phyloP scores from a whole-genome alignment of 2,113 vertebrate genomes.

The Gila orcuttii region DNA sequence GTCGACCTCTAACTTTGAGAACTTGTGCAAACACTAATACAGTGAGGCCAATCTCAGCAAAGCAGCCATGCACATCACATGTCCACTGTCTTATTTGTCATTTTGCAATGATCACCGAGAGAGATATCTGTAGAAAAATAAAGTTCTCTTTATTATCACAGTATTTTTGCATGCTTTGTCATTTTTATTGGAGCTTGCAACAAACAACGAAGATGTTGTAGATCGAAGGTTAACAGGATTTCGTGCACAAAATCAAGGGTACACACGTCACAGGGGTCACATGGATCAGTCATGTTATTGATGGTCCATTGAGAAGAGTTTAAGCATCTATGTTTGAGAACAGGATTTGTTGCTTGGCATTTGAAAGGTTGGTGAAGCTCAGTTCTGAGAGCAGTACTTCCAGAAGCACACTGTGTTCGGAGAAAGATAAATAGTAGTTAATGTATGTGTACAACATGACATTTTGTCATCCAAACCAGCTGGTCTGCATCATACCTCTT shows the following conservation, averaged over 20 bases:
- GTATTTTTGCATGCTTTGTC: conserved; percentile 48
- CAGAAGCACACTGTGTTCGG: conserved; percentile 77
- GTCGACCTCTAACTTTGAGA: conserved; percentile 21
- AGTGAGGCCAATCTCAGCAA: neutral
- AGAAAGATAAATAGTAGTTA: neutral
- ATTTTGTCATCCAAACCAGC: neutral
- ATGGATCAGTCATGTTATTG: conserved; percentile 69
- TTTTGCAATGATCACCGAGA: conserved; percentile 57
- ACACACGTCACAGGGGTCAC: conserved; percentile 56
- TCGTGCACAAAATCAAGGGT: conserved; percentile 46
- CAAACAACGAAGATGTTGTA: conserved; percentile 29
- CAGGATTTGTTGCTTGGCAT: neutral
- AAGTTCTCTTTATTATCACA: conserved; percentile 66
- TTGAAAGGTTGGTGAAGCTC: conserved; percentile 28
- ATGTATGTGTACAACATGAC: neutral
- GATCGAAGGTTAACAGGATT: conserved; percentile 40
- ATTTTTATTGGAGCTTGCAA: conserved; percentile 52
- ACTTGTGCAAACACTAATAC: conserved; percentile 44
- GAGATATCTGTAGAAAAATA: conserved; percentile 67
- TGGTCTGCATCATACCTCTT: conserved; percentile 67
- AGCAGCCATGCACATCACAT: neutral
- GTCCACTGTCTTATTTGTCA: neutral
- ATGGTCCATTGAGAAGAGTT: conserved; percentile 39
- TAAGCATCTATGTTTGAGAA: conserved; percentile 32
- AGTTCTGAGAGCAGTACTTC: conserved; percentile 83